Evolutionary conservation across 2,797 vertebrate genomes (phyloP).

Genomic region (Lagodon rhomboides): DNA sequence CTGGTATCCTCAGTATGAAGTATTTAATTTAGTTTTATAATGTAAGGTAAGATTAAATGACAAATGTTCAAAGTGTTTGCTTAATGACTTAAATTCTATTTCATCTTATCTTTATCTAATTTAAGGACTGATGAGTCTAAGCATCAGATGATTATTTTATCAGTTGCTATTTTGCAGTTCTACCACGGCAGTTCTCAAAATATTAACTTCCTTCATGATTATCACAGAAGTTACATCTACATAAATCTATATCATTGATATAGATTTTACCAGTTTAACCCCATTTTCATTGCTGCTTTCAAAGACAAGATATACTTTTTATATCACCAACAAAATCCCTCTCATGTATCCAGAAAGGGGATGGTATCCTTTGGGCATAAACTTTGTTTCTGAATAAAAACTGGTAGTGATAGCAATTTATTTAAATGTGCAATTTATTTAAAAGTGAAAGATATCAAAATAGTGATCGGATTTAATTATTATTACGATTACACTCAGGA

Average conservation of each 20-base stretch:
- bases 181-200: not conserved
- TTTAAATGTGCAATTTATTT: not conserved
- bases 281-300: not conserved
- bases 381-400: not conserved
- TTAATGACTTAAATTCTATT: not conserved
- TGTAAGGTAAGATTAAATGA: not conserved
- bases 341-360: not conserved
- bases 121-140: not conserved
- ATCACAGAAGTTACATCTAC: not conserved
- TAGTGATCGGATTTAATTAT: not conserved
- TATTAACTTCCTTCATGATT: not conserved
- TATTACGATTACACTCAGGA: not conserved
- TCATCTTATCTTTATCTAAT: not conserved
- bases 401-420: not conserved
- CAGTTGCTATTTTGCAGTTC: not conserved
- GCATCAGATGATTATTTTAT: not conserved
- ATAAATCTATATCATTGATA: not conserved
- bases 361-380: not conserved
- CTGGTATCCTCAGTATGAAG: constrained; percentile 17
- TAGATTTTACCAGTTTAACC: not conserved
- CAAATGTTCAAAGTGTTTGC: not conserved
- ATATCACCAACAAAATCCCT: not conserved
- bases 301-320: too few species aligned
- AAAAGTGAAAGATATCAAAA: not conserved
- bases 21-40: constrained; percentile 11